Conservation (phyloP, 2,113 vertebrate species). For the Ammodramus savannarum region DNA sequence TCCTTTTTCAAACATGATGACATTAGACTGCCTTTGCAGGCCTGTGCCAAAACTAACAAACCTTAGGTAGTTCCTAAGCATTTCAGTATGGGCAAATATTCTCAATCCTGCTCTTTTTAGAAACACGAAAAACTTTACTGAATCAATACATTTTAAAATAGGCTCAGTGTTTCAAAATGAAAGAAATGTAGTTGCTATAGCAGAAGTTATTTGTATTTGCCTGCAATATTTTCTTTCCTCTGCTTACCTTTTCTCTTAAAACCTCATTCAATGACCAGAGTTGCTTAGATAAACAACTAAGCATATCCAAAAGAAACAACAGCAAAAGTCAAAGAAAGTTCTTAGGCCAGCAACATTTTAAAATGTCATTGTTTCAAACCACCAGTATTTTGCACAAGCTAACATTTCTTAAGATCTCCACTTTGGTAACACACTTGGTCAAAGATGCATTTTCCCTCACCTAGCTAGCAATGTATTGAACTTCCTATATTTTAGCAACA, state of each 20-base stretch:
- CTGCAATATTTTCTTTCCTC: slow-evolving; percentile 29
- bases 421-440: background rate
- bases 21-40: background rate
- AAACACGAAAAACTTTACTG: background rate
- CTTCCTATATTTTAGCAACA: background rate
- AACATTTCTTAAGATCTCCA: background rate
- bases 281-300: slow-evolving; percentile 63
- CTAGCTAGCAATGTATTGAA: background rate
- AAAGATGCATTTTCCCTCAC: background rate
- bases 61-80: background rate
- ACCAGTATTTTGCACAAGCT: slow-evolving; percentile 42
- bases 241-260: slow-evolving; percentile 60
- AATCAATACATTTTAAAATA: background rate
- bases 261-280: slow-evolving; percentile 31
- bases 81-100: background rate
- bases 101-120: background rate
- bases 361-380: slow-evolving; percentile 52
- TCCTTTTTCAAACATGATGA: background rate
- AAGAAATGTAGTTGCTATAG: background rate
- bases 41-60: slow-evolving; percentile 24
- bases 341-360: slow-evolving; percentile 61
- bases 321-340: slow-evolving; percentile 66
- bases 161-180: background rate
- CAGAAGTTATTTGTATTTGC: slow-evolving; percentile 22
- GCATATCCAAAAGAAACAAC: slow-evolving; percentile 69